Conservation (phyloP, 2,113 vertebrate genomes). For the Microcebus tavaratra region DNA sequence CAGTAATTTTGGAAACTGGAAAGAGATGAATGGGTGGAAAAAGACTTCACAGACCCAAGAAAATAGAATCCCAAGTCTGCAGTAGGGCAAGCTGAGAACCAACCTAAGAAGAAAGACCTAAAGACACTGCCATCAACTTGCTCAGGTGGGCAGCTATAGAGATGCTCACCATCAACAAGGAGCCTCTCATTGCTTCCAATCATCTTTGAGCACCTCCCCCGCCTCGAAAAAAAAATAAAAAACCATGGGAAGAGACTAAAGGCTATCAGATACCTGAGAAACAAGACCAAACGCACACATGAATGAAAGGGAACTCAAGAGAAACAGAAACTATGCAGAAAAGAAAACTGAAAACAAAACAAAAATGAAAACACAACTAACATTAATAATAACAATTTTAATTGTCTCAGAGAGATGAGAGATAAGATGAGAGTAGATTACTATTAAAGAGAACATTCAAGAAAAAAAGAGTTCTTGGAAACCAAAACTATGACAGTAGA, state of each 20-base stretch:
- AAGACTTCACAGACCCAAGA: background rate
- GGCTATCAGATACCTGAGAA: background rate
- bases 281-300: background rate
- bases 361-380: background rate
- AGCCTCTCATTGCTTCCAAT: background rate
- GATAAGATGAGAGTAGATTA: background rate
- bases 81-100: background rate
- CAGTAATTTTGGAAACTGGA: background rate
- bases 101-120: background rate
- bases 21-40: background rate
- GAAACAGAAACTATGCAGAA: background rate
- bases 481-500: background rate
- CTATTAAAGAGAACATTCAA: background rate
- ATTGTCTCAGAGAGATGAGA: background rate
- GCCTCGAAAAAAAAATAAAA: no score
- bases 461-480: background rate
- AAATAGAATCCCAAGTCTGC: background rate
- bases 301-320: background rate
- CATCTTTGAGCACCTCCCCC: background rate
- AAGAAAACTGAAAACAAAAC: background rate
- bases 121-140: background rate
- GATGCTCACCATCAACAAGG: background rate
- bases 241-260: background rate
- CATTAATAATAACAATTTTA: background rate
- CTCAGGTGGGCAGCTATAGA: fast-evolving